Percentiles rank a stretch among this genome's conserved stretches.
Evolutionary conservation across 1,140 invertebrate species (phyloP).

Genomic region (Atta colombica): DNA sequence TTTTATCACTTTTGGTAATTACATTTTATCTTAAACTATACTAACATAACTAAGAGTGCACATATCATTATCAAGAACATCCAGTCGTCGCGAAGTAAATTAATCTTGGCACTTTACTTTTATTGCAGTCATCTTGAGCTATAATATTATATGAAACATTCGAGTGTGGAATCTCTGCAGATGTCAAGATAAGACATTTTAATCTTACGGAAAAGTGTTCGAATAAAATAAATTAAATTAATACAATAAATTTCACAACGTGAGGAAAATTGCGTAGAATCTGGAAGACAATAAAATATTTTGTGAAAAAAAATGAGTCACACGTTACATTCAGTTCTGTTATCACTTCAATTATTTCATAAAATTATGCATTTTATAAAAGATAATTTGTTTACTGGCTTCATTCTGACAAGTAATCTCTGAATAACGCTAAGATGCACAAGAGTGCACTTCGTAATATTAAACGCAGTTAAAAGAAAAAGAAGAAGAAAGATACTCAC

Average conservation of each 20-base stretch:
- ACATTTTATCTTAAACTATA: neutral
- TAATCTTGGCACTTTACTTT: conserved; percentile 18
- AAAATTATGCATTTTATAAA: neutral
- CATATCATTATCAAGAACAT: neutral
- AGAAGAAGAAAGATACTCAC: conserved; percentile 86
- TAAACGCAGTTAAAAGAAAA: neutral
- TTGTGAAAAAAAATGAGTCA: neutral
- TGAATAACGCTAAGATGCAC: neutral
- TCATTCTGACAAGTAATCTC: neutral
- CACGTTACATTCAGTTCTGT: neutral
- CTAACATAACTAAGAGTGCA: neutral
- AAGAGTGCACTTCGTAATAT: neutral
- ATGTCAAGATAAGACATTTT: conserved; percentile 8
- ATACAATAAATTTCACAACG: neutral
- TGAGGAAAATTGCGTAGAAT: neutral
- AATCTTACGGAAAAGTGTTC: neutral
- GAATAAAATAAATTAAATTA: neutral
- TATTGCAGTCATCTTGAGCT: neutral
- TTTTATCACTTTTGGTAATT: neutral
- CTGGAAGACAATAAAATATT: neutral
- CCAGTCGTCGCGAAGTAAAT: neutral
- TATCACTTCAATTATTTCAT: conserved; percentile 1
- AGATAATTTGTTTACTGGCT: conserved; percentile 11
- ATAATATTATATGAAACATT: neutral
- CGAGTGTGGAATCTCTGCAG: neutral